These are phyloP conservation scores for Columbina picui DNA, from an alignment of 2,113 vertebrate species.

Conservation along the genomic window DNA sequence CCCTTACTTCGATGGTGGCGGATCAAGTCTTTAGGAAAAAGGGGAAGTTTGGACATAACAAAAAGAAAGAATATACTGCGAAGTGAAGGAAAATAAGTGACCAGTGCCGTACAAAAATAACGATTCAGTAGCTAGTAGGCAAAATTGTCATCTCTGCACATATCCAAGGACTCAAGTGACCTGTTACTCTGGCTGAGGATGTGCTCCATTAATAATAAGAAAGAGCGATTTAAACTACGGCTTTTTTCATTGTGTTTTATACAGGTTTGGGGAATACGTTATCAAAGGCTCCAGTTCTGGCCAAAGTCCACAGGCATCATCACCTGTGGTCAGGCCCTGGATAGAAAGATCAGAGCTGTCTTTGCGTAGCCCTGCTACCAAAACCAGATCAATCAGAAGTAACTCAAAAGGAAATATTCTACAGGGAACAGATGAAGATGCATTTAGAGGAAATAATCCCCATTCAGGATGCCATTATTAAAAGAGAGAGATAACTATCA, in stretches of 20 bases:
- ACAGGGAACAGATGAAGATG: slow-evolving; percentile 55
- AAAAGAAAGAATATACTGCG: slow-evolving; percentile 10
- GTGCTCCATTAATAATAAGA: slow-evolving; percentile 49
- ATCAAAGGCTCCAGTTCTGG: slow-evolving; percentile 62
- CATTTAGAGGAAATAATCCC: slow-evolving; percentile 62
- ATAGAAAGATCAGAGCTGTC: slow-evolving; percentile 59
- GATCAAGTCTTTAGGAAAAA: background rate
- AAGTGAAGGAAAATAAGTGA: slow-evolving; percentile 32
- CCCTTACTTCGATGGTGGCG: background rate
- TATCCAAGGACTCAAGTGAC: slow-evolving; percentile 43
- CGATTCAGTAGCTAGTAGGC: slow-evolving; percentile 24
- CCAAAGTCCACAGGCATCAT: slow-evolving; percentile 57
- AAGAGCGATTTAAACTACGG: slow-evolving; percentile 39
- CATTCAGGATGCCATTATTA: slow-evolving; percentile 66
- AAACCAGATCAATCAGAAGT: slow-evolving; percentile 61
- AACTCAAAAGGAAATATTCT: slow-evolving; percentile 61
- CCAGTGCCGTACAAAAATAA: slow-evolving; percentile 6
- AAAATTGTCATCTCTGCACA: slow-evolving; percentile 46
- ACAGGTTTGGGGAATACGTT: slow-evolving; percentile 37
- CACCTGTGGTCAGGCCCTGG: slow-evolving; percentile 63
- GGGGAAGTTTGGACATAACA: background rate
- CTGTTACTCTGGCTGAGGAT: slow-evolving; percentile 29
- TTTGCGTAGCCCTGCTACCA: slow-evolving; percentile 38
- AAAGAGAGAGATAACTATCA: slow-evolving; percentile 54
- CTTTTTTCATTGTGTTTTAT: slow-evolving; percentile 52